These are phyloP conservation scores for Siphonodentalium dalli DNA, from an alignment of 2,888 invertebrate species.

Conservation along the genomic window DNA sequence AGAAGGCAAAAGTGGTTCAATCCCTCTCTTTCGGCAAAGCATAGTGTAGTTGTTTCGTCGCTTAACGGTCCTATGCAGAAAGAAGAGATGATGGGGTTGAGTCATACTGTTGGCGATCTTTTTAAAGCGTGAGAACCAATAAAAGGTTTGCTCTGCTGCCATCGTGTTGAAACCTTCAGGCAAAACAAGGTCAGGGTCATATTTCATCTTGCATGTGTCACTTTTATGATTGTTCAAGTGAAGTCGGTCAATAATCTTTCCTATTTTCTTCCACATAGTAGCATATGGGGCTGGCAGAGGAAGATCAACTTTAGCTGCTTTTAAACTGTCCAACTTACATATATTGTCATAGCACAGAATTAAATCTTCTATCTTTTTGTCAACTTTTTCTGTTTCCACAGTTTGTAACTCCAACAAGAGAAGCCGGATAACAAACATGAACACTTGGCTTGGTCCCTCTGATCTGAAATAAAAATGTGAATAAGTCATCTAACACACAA, in stretches of 20 bases:
- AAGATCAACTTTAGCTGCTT: conserved; percentile 1
- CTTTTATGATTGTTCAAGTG: conserved; percentile 14
- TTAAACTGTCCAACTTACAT: conserved; percentile 4
- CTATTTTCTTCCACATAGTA: conserved; percentile 11
- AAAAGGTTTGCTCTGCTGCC: conserved; percentile 15
- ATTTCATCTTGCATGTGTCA: conserved; percentile 2
- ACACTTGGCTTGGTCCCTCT: conserved; percentile 7
- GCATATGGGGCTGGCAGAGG: conserved; percentile 8
- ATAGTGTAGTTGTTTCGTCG: conserved; percentile 5
- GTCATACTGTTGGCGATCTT: conserved; percentile 13
- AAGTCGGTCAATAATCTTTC: conserved; percentile 12
- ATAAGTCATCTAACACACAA: no score
- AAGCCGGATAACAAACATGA: not conserved
- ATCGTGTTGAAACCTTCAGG: conserved; percentile 13
- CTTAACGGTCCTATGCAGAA: conserved; percentile 5
- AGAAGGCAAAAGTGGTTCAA: not conserved
- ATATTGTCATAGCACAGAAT: conserved; percentile 14
- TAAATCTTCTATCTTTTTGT: not conserved
- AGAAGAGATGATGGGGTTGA: conserved; percentile 15
- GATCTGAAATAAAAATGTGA: conserved; percentile 13
- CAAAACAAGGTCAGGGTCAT: conserved; percentile 2
- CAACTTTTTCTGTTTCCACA: conserved; percentile 3
- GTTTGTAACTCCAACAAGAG: not conserved
- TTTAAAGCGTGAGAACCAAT: conserved; percentile 10
- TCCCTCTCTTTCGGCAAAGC: not conserved